phyloP scores from a whole-genome alignment of 2,888 invertebrate species.

The Epirrhoe alternata region DNA sequence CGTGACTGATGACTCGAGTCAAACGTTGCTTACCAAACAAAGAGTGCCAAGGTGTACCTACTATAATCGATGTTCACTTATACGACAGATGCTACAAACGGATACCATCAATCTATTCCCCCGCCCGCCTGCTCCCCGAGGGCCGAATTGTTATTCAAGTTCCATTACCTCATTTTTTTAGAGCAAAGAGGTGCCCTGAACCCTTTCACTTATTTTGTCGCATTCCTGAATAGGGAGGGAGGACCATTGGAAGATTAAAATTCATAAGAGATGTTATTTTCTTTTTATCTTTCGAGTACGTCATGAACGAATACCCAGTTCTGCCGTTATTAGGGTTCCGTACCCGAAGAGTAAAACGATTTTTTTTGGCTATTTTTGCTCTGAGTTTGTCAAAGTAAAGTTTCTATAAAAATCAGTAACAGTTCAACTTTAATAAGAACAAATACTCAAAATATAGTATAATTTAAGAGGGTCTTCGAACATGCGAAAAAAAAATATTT shows the following conservation, averaged over 20 bases:
- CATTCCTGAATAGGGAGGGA: slow-evolving; percentile 73
- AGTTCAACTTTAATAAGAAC: too few relatives aligned
- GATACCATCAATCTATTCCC: slow-evolving; percentile 80
- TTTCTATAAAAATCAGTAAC: too few relatives aligned
- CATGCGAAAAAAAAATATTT: too few relatives aligned
- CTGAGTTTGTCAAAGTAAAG: too few relatives aligned
- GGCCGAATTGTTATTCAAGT: slow-evolving; percentile 83
- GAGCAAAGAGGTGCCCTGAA: slow-evolving; percentile 77
- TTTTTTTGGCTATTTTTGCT: too few relatives aligned
- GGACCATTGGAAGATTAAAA: slow-evolving; percentile 71
- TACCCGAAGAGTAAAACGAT: too few relatives aligned
- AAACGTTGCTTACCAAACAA: slow-evolving; percentile 75
- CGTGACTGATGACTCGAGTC: slow-evolving; percentile 74
- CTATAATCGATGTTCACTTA: slow-evolving; percentile 83
- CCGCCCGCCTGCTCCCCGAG: slow-evolving; percentile 58
- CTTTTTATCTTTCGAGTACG: slow-evolving; percentile 44
- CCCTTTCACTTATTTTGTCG: slow-evolving; percentile 82
- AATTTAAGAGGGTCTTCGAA: too few relatives aligned
- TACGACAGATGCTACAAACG: slow-evolving; percentile 84
- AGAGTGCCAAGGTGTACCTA: slow-evolving; percentile 73
- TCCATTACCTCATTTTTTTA: slow-evolving; percentile 85
- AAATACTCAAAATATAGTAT: too few relatives aligned
- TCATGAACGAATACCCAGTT: slow-evolving; percentile 40
- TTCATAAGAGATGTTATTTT: slow-evolving; percentile 69
- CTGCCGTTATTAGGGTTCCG: slow-evolving; percentile 18